These are phyloP conservation scores for Physeter macrocephalus DNA, from an alignment of 2,113 vertebrate genomes.

Conservation along the genomic window DNA sequence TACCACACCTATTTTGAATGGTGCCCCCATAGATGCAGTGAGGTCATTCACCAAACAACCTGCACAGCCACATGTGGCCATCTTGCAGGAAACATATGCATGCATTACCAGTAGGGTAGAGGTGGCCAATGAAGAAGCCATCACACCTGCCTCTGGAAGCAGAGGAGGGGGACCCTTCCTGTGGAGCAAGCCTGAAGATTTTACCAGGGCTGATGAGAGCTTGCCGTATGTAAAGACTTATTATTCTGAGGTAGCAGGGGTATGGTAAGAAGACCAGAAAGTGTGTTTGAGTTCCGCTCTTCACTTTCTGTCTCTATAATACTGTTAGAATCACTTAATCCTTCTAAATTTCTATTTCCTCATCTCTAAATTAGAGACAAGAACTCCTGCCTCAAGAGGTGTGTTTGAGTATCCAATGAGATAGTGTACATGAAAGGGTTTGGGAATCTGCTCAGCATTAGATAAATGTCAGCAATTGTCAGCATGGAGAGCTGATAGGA, in stretches of 20 bases:
- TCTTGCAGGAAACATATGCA: not conserved
- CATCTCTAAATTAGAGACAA: not conserved
- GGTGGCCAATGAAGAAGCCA: not conserved
- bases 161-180: not conserved
- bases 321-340: not conserved
- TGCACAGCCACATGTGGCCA: not conserved
- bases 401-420: not conserved
- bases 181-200: not conserved
- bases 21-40: not conserved
- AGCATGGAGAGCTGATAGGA: not conserved
- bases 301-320: not conserved
- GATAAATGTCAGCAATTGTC: not conserved
- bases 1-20: not conserved
- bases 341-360: slow-evolving; percentile 25
- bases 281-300: not conserved
- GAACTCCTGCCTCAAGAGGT: not conserved
- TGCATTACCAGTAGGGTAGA: not conserved
- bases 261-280: not conserved
- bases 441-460: not conserved
- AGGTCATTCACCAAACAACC: not conserved
- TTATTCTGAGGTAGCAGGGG: not conserved
- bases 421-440: not conserved
- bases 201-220: not conserved
- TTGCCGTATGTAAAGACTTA: not conserved
- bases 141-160: not conserved